Evolutionary conservation across 2,797 vertebrate genomes (phyloP), one percentile per base, ranked within the genome.

Genomic region (Microctenopoma steveboyesi): DNA sequence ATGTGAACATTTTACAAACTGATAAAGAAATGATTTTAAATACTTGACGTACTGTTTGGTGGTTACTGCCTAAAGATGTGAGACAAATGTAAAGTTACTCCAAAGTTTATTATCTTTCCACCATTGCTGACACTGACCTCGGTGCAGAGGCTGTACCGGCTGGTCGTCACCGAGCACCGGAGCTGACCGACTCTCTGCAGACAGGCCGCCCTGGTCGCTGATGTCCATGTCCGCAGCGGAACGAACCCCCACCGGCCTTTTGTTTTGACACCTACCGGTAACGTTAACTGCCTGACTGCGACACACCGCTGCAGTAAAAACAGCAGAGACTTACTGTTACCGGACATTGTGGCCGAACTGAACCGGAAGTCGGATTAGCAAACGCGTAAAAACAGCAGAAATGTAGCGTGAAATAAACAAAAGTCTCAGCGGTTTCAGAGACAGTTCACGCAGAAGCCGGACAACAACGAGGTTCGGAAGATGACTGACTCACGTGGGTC

Each of bases 281-380:
- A 12, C 4, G 73, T 55, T 1, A 18, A 6, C 8, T 28, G 42
- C 2, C 70, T 64, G 0, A 51, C 56, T 15, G 77, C 25, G 64
- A 81, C 83, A 67, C 85, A 84, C 10, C 86, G 83, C 62, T 35
- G 83, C 47, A 91, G 43, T 1, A 87, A 14, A 39, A 37, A 30
- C 74, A 82, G 13, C 46, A 88, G 4, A 0, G 64, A 59, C 18
- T 7, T 82, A 7, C 78, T n/a, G 53, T n/a, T 30, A 0, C 46
- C 11, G 3, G 81, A 86, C 91, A 92, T 92, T 3, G 33, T 73
- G 12, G 5, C 25, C 10, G 4, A 33, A 30, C 9, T 10, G 1
- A 59, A 2, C 25, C 11, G 18, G 25, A 22, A 14, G 2, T 11
- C 3, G 2, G 14, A 12, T 18, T 5, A n/a, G 55, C 8, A 22